phyloP scores from a whole-genome alignment of 1,140 invertebrate genomes.

The Formica selysi region DNA sequence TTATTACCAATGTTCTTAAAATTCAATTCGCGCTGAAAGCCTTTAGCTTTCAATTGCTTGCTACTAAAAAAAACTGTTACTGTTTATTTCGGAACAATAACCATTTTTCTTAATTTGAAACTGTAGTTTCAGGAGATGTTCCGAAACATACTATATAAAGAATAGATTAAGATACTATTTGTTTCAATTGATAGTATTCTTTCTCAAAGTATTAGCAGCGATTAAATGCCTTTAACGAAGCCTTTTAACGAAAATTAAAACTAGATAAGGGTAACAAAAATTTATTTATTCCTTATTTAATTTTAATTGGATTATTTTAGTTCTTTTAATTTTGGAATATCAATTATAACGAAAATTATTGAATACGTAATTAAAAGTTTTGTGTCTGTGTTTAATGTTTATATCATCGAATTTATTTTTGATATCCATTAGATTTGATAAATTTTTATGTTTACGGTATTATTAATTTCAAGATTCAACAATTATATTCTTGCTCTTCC shows the following conservation, averaged over 20 bases:
- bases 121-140: not conserved
- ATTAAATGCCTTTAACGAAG: slow-evolving; percentile 3
- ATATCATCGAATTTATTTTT: not conserved
- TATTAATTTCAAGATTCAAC: not conserved
- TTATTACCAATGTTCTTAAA: not conserved
- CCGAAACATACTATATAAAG: not conserved
- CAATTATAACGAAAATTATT: not conserved
- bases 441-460: not conserved
- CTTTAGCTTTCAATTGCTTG: not conserved
- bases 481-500: not conserved
- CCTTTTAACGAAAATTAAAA: not conserved
- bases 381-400: not conserved
- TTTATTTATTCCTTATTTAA: not conserved
- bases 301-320: not conserved
- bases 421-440: not conserved
- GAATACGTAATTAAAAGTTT: not conserved
- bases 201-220: not conserved
- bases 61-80: slow-evolving; percentile 8
- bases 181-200: slow-evolving; percentile 16
- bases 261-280: too few relatives aligned
- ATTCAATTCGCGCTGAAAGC: slow-evolving; percentile 3
- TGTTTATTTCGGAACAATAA: slow-evolving; percentile 27
- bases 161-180: not conserved
- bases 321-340: not conserved
- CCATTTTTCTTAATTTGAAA: slow-evolving; percentile 15